phyloP scores from a whole-genome alignment of 2,888 invertebrate species.

The Dichetophora obliterata region DNA sequence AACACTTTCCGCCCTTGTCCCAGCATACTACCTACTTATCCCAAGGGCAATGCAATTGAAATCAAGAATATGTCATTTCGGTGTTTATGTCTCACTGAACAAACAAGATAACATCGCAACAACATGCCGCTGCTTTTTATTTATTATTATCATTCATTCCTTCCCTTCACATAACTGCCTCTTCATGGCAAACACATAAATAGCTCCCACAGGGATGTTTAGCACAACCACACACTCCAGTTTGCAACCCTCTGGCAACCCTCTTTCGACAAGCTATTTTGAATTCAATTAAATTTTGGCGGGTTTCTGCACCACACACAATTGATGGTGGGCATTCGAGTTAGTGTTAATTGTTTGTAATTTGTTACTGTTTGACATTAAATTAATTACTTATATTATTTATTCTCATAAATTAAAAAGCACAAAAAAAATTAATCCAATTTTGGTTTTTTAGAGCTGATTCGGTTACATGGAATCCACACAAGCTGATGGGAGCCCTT shows the following conservation, averaged over 20 bases:
- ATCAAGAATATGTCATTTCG: constrained; percentile 47
- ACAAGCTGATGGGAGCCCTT: constrained; percentile 97
- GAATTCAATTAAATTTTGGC: constrained; percentile 66
- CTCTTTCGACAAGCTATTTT: constrained; percentile 46
- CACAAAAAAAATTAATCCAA: background rate
- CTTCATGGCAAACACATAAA: constrained; percentile 59
- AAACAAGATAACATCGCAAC: constrained; percentile 54
- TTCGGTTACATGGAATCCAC: constrained; percentile 99
- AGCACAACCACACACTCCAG: constrained; percentile 46
- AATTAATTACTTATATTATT: constrained; percentile 49
- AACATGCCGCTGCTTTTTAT: constrained; percentile 9
- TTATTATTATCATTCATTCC: background rate
- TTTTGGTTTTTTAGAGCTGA: constrained; percentile 78
- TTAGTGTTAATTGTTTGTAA: constrained; percentile 68
- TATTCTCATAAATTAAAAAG: background rate
- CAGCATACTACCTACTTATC: background rate
- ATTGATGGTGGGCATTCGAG: constrained; percentile 43
- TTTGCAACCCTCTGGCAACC: constrained; percentile 29
- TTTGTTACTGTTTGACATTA: constrained; percentile 62
- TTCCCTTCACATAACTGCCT: background rate
- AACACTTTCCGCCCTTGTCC: background rate
- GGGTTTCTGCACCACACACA: constrained; percentile 42
- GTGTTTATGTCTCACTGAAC: constrained; percentile 49
- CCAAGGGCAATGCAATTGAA: constrained; percentile 39
- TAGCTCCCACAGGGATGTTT: constrained; percentile 69